phyloP scores from a whole-genome alignment of 2,888 invertebrate species.

The Plutella xylostella region DNA sequence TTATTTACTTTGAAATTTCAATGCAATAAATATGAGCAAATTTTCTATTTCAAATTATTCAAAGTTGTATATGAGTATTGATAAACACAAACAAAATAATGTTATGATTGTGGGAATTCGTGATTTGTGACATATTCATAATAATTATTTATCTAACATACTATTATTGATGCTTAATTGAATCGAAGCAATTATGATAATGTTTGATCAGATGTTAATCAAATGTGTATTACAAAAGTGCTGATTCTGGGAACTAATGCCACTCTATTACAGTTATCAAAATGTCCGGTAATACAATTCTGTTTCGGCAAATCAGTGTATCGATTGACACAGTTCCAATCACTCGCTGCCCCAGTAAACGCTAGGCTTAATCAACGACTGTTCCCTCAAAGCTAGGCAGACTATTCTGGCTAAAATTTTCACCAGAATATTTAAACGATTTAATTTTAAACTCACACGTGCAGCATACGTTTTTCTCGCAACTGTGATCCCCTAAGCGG shows the following conservation, averaged over 20 bases:
- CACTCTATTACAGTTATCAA: neutral
- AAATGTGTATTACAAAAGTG: neutral
- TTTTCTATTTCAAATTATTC: neutral
- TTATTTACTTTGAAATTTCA: too few species aligned
- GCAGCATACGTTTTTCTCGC: too few species aligned
- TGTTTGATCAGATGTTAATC: neutral
- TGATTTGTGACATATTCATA: neutral
- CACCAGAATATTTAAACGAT: too few species aligned
- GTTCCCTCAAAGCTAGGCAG: slow-evolving; percentile 16
- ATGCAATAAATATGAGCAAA: neutral
- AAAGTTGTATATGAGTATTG: neutral
- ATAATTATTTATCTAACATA: neutral
- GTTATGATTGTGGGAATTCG: neutral
- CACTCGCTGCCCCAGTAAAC: slow-evolving; percentile 54
- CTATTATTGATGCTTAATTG: neutral
- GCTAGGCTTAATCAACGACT: slow-evolving; percentile 58
- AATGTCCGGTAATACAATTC: neutral
- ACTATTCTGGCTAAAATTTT: slow-evolving; percentile 1
- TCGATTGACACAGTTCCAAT: slow-evolving; percentile 24
- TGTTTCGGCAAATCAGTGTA: slow-evolving; percentile 10
- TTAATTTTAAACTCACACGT: too few species aligned
- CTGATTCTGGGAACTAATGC: neutral
- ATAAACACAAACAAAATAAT: neutral
- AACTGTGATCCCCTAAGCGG: too few species aligned
- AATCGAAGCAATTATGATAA: neutral